These are phyloP conservation scores for Sphenopsis melanotis DNA, from an alignment of 2,797 vertebrate genomes.

Conservation along the genomic window DNA sequence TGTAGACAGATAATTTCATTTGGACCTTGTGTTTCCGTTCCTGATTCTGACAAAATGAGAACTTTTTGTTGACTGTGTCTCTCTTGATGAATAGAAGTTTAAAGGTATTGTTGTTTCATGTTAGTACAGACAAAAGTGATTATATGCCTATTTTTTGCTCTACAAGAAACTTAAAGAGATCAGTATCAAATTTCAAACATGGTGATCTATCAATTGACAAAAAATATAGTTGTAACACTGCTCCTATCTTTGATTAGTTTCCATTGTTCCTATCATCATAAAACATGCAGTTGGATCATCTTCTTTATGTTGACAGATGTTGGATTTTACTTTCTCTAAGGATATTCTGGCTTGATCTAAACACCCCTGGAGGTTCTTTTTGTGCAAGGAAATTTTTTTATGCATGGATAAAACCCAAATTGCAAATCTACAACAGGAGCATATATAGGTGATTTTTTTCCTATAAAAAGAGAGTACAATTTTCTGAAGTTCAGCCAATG, in stretches of 20 bases:
- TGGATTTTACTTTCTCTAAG: not conserved
- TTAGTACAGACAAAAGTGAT: conserved; percentile 34
- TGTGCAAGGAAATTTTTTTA: not conserved
- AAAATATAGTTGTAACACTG: not conserved
- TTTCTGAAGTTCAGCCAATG: not conserved
- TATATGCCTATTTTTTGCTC: not conserved
- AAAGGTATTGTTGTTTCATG: conserved; percentile 30
- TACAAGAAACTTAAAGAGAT: conserved; percentile 7
- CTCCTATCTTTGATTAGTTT: not conserved
- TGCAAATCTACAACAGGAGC: not conserved
- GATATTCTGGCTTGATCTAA: not conserved
- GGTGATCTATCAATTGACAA: not conserved
- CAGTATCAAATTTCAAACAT: not conserved
- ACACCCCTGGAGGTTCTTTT: not conserved
- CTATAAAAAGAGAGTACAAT: not conserved
- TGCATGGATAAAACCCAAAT: not conserved
- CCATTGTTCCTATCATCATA: not conserved
- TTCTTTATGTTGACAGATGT: not conserved
- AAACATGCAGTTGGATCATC: not conserved
- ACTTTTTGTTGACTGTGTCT: conserved; percentile 60
- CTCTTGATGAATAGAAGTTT: conserved; percentile 54
- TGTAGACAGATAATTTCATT: conserved; percentile 70
- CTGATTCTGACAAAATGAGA: conserved; percentile 37
- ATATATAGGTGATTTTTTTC: not conserved
- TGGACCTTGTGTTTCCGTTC: conserved; percentile 61